phyloP scores from a whole-genome alignment of 2,888 invertebrate genomes.

The Dinocampus coccinellae region DNA sequence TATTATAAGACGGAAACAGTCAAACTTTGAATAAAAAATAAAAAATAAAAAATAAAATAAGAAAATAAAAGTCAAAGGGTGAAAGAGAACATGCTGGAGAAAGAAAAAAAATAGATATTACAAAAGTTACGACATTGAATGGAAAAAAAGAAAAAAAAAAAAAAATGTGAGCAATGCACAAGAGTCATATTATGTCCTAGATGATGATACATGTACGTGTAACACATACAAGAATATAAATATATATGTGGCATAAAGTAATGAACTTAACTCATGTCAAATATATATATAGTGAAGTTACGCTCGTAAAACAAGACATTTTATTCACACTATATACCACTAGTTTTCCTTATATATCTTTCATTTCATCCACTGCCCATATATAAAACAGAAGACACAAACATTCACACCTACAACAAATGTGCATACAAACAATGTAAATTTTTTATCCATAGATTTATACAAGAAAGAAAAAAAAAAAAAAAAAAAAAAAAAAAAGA shows the following conservation, averaged over 20 bases:
- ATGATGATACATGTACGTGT: background rate
- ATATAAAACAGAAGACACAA: too few species aligned
- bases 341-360: background rate
- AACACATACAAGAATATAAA: background rate
- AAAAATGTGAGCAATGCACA: background rate
- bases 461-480: too few species aligned
- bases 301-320: slow-evolving; percentile 38
- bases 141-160: background rate
- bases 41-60: background rate
- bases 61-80: background rate
- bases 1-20: too few species aligned
- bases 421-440: too few species aligned
- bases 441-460: too few species aligned
- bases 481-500: too few species aligned
- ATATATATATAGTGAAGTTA: background rate
- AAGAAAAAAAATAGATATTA: background rate
- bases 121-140: background rate
- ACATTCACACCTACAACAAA: too few species aligned
- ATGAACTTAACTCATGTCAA: slow-evolving; percentile 7
- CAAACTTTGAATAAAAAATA: background rate
- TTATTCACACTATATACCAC: slow-evolving; percentile 13
- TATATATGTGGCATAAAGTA: background rate
- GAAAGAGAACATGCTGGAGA: background rate
- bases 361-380: background rate
- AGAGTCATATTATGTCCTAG: background rate